These are phyloP conservation scores for Eremophila alpestris DNA, from an alignment of 2,797 vertebrate genomes.

Conservation along the genomic window DNA sequence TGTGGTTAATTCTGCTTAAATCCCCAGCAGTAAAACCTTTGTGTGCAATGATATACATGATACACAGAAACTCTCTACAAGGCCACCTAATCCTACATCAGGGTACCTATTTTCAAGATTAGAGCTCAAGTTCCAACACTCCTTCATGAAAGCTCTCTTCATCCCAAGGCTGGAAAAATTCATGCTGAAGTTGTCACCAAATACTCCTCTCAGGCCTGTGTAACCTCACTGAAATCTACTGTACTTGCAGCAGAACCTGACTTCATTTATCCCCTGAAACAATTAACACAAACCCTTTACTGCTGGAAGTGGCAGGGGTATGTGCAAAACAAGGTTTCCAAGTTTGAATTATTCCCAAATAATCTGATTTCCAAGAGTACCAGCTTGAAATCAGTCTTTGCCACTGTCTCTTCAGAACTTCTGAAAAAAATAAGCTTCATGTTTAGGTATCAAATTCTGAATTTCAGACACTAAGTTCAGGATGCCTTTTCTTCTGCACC, in stretches of 20 bases:
- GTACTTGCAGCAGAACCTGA: background rate
- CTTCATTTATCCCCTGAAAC: background rate
- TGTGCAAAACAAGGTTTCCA: background rate
- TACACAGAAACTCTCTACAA: background rate
- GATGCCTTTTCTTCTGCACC: background rate
- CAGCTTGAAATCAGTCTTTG: background rate
- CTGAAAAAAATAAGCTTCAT: background rate
- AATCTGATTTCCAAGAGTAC: background rate
- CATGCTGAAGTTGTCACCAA: background rate
- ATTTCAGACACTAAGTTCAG: background rate
- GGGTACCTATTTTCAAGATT: background rate
- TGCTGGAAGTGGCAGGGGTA: rapidly evolving
- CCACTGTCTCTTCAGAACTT: background rate
- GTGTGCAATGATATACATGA: background rate
- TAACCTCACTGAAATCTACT: background rate
- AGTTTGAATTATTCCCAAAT: too few relatives aligned
- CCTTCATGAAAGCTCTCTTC: background rate
- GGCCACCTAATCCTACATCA: background rate
- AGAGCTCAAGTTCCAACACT: background rate
- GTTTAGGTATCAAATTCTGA: background rate
- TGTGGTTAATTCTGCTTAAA: background rate
- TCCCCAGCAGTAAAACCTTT: background rate
- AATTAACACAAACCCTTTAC: background rate
- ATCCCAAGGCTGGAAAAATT: background rate
- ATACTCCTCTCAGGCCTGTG: background rate